Evolutionary conservation across 2,888 invertebrate genomes (phyloP).

Genomic region (Acrobasis consociella): DNA sequence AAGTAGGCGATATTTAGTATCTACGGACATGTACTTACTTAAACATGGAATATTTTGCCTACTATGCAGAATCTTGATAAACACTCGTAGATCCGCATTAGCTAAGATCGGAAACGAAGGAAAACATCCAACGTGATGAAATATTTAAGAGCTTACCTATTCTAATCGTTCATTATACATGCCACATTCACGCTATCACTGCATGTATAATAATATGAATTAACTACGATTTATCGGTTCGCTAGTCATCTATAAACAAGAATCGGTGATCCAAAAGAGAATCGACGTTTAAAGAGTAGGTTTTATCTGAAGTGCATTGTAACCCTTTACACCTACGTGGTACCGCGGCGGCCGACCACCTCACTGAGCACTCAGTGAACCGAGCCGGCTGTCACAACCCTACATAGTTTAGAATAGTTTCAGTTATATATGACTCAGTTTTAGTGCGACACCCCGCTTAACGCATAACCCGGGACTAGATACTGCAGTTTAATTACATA

Average conservation of each 20-base stretch:
- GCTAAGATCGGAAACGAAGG: neutral
- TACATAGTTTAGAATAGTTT: conserved; percentile 53
- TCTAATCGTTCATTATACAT: neutral
- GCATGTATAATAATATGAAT: too few relatives aligned
- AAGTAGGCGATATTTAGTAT: neutral
- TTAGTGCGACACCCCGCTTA: conserved; percentile 15
- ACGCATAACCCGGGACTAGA: conserved; percentile 24
- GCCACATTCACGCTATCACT: neutral
- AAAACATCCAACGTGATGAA: neutral
- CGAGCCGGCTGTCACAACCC: conserved; percentile 54
- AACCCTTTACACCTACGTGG: conserved; percentile 56
- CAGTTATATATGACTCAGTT: conserved; percentile 28
- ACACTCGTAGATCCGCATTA: neutral
- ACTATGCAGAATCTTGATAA: neutral
- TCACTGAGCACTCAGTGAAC: conserved; percentile 71
- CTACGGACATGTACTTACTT: neutral
- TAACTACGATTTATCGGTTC: neutral
- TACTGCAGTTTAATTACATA: conserved; percentile 28
- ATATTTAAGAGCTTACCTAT: neutral
- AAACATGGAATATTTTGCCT: neutral
- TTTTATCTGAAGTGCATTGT: conserved; percentile 49
- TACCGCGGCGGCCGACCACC: conserved; percentile 48
- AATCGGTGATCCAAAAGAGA: conserved; percentile 47
- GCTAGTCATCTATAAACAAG: conserved; percentile 28
- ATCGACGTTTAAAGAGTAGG: conserved; percentile 37